Conservation (phyloP, 2,113 vertebrate genomes). For the Bos indicus region DNA sequence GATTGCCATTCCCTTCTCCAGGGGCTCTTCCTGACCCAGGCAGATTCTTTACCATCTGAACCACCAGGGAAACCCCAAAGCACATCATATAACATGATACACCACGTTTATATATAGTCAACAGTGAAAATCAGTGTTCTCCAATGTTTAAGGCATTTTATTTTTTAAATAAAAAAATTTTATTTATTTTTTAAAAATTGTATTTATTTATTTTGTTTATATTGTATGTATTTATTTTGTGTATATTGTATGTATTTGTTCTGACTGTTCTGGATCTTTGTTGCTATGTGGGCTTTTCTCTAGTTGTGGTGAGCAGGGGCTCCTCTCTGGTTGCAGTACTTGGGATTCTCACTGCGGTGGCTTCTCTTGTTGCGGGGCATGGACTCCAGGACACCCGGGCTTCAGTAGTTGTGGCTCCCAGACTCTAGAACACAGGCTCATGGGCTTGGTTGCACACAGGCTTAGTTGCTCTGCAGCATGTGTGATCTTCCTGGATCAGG, state of each 20-base stretch:
- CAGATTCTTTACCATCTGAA: not conserved
- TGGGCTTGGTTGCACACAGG: not conserved
- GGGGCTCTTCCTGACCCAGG: not conserved
- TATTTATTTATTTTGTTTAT: not conserved
- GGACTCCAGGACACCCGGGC: not conserved
- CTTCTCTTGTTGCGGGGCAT: accelerated
- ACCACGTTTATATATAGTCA: not conserved
- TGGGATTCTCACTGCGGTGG: not conserved
- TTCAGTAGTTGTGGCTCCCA: not conserved
- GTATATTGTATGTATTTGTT: not conserved
- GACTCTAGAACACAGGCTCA: not conserved
- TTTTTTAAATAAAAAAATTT: not conserved
- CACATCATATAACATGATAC: not conserved
- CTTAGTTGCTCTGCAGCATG: not conserved
- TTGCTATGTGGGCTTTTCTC: not conserved
- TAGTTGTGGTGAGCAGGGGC: not conserved
- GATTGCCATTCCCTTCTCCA: not conserved
- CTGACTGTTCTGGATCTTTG: not conserved
- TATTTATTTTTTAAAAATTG: not conserved
- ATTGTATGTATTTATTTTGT: not conserved
- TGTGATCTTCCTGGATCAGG: not conserved
- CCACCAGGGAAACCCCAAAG: not conserved
- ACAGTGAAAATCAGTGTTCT: not conserved
- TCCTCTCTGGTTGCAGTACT: not conserved
- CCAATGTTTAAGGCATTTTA: not conserved